Percentiles rank a stretch among this genome's conserved stretches.
These are phyloP conservation scores for Macrostomum lignano DNA, from an alignment of 1,140 invertebrate species.

Conservation along the genomic window DNA sequence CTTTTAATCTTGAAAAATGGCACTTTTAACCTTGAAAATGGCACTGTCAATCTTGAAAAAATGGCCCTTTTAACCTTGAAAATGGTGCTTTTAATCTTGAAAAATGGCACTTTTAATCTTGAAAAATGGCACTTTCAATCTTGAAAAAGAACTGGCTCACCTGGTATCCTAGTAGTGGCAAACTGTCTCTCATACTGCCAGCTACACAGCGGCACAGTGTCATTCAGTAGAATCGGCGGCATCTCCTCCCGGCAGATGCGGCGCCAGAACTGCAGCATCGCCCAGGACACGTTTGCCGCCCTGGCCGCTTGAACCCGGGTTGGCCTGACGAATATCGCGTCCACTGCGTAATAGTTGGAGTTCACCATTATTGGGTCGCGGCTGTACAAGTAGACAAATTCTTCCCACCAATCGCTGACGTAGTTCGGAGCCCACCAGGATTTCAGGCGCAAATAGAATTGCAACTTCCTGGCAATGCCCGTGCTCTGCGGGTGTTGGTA, in stretches of 20 bases:
- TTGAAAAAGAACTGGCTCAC: no score
- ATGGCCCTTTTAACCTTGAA: no score
- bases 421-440: conserved; percentile 38
- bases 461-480: conserved; percentile 62
- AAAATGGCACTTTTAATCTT: no score
- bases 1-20: no score
- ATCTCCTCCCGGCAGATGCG: conserved; percentile 53
- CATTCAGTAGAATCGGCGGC: conserved; percentile 10
- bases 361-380: conserved; percentile 81
- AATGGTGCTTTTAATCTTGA: no score
- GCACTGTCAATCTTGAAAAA: no score
- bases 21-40: no score
- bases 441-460: conserved; percentile 69
- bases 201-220: conserved; percentile 69
- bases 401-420: conserved; percentile 79
- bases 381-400: conserved; percentile 80
- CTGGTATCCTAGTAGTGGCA: conserved; percentile 64
- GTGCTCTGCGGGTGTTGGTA: no score
- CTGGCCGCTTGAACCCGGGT: conserved; percentile 44
- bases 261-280: conserved; percentile 53
- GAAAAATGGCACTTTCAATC: no score
- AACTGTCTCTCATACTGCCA: conserved; percentile 90
- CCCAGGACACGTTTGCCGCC: conserved; percentile 56
- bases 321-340: conserved; percentile 12
- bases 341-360: conserved; percentile 84